Evolutionary conservation across 2,888 invertebrate species (phyloP).

Genomic region (Agrypnus murinus): DNA sequence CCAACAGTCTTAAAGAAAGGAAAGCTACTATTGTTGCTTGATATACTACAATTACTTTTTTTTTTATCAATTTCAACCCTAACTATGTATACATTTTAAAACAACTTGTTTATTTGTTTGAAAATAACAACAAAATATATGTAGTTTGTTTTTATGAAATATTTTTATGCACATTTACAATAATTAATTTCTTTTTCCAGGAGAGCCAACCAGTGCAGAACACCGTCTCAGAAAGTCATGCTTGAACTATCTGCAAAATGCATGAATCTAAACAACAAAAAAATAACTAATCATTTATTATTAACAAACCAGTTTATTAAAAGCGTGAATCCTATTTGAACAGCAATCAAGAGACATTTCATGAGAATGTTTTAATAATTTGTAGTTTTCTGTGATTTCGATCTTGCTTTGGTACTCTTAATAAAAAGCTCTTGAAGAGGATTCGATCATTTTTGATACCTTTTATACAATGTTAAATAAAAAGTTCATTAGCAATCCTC

Average conservation of each 20-base stretch:
- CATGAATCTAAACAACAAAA: slow-evolving; percentile 56
- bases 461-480: slow-evolving; percentile 48
- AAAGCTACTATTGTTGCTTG: too few species aligned
- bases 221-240: slow-evolving; percentile 77
- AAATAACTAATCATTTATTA: slow-evolving; percentile 66
- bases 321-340: slow-evolving; percentile 70
- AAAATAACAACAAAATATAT: too few species aligned
- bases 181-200: slow-evolving; percentile 65
- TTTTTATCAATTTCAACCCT: too few species aligned
- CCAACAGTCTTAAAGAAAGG: too few species aligned
- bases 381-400: slow-evolving; percentile 41
- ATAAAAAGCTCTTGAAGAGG: slow-evolving; percentile 38
- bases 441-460: slow-evolving; percentile 48
- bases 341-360: slow-evolving; percentile 72
- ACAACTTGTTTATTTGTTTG: too few species aligned
- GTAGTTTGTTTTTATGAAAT: too few species aligned
- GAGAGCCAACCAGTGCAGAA: slow-evolving; percentile 77
- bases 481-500: slow-evolving; percentile 45
- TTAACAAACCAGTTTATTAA: slow-evolving; percentile 69
- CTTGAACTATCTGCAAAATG: slow-evolving; percentile 67
- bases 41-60: too few species aligned
- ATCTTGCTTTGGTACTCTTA: slow-evolving; percentile 48
- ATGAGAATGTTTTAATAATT: slow-evolving; percentile 54
- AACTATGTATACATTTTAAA: too few species aligned
- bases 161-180: too few species aligned